Conservation (phyloP, 2,888 invertebrate genomes). For the Folsomia candida region DNA sequence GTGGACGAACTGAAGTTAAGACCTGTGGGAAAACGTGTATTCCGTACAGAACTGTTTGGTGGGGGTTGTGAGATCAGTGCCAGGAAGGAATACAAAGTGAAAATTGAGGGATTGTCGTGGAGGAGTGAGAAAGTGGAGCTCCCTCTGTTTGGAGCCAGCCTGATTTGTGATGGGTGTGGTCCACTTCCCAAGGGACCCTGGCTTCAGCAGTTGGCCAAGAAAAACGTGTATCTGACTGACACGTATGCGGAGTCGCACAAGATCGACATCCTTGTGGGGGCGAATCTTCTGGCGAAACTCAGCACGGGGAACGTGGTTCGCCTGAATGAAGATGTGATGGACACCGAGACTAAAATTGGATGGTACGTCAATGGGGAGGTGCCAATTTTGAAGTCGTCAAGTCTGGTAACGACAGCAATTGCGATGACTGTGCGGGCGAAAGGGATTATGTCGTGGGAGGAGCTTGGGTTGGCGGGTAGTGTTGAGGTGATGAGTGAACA, state of each 20-base stretch:
- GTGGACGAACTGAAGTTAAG: slow-evolving; percentile 31
- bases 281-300: slow-evolving; percentile 15
- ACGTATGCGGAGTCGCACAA: neutral
- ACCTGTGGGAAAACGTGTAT: slow-evolving; percentile 24
- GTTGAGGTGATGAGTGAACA: no score
- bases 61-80: neutral
- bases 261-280: slow-evolving; percentile 28
- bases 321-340: slow-evolving; percentile 19
- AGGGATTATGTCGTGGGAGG: no score
- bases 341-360: slow-evolving; percentile 32
- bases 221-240: slow-evolving; percentile 6
- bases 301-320: slow-evolving; percentile 23
- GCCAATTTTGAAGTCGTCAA: no score
- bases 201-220: slow-evolving; percentile 11
- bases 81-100: neutral
- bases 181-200: neutral
- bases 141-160: no score
- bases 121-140: no score
- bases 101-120: neutral
- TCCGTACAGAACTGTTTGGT: slow-evolving; percentile 43
- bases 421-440: no score
- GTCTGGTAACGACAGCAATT: no score
- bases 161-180: no score
- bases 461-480: no score
- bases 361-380: no score